A percentile compares a stretch with the other conserved stretches of the same genome.
Evolutionary conservation across 2,888 invertebrate genomes (phyloP).

Genomic region (Glyphotaelius pellucidus): DNA sequence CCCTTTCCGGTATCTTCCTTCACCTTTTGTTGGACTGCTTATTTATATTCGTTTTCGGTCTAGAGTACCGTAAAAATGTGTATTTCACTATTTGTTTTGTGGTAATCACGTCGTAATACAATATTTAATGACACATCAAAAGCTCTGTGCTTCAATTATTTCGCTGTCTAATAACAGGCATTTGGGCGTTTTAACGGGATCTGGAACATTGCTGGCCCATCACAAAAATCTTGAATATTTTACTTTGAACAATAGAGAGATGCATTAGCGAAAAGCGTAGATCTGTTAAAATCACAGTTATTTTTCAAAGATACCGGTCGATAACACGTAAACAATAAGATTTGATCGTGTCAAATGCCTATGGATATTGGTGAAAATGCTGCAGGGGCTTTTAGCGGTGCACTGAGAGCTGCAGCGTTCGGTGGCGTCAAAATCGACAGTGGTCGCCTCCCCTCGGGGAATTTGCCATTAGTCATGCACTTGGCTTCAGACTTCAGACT

Average conservation of each 20-base stretch:
- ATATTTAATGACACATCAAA: not conserved
- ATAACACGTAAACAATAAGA: not conserved
- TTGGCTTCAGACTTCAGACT: not conserved
- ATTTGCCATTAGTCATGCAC: conserved; percentile 22
- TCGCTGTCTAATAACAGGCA: not conserved
- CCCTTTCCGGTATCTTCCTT: conserved; percentile 46
- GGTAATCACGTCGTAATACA: not conserved
- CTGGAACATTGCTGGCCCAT: not conserved
- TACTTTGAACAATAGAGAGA: not conserved
- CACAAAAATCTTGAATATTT: not conserved
- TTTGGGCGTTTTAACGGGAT: not conserved
- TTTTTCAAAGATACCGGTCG: not conserved
- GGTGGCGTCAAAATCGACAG: conserved; percentile 47
- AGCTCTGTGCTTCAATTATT: not conserved
- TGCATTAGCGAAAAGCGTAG: not conserved
- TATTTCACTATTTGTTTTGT: conserved; percentile 22
- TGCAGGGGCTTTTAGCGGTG: not conserved
- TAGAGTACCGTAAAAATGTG: conserved; percentile 9
- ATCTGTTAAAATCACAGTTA: not conserved
- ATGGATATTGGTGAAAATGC: not conserved
- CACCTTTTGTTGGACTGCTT: conserved; percentile 25
- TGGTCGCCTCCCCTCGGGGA: conserved; percentile 39
- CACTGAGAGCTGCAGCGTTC: not conserved
- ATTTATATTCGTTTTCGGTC: not conserved
- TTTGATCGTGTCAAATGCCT: conserved; percentile 27